phyloP scores from a whole-genome alignment of 2,888 invertebrate genomes.

The Andricus quercusramuli region DNA sequence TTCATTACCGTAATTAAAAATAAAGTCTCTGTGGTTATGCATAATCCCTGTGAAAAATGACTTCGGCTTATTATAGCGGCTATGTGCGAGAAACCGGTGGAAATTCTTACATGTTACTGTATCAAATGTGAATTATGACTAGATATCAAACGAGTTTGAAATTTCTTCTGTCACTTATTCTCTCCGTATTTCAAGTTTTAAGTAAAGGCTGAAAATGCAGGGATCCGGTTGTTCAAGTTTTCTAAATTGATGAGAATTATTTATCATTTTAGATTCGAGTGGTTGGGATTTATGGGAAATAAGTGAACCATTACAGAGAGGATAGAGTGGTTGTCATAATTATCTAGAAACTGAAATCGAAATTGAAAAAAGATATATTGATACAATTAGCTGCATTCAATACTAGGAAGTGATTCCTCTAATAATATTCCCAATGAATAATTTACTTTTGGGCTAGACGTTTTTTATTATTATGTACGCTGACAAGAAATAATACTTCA shows the following conservation, averaged over 20 bases:
- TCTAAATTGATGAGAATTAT: slow-evolving; percentile 2
- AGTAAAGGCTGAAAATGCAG: neutral
- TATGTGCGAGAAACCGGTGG: neutral
- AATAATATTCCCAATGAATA: too few relatives aligned
- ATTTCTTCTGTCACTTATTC: neutral
- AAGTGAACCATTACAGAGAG: neutral
- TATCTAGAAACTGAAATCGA: neutral
- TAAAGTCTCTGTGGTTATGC: neutral
- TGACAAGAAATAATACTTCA: too few relatives aligned
- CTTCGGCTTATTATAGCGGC: neutral
- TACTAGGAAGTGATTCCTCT: too few relatives aligned
- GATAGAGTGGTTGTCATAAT: neutral
- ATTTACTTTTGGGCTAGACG: too few relatives aligned
- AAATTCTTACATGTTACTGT: neutral
- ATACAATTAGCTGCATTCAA: too few relatives aligned
- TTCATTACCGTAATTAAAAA: neutral
- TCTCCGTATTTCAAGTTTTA: neutral
- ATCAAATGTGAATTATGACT: neutral
- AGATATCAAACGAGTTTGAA: neutral
- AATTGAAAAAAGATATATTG: neutral
- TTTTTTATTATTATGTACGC: too few relatives aligned
- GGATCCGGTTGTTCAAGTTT: slow-evolving; percentile 8
- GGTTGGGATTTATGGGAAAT: neutral
- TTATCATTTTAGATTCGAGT: neutral
- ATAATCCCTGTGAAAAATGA: neutral